Evolutionary conservation across 1,140 invertebrate genomes (phyloP).

Genomic region (Nasonia giraulti): DNA sequence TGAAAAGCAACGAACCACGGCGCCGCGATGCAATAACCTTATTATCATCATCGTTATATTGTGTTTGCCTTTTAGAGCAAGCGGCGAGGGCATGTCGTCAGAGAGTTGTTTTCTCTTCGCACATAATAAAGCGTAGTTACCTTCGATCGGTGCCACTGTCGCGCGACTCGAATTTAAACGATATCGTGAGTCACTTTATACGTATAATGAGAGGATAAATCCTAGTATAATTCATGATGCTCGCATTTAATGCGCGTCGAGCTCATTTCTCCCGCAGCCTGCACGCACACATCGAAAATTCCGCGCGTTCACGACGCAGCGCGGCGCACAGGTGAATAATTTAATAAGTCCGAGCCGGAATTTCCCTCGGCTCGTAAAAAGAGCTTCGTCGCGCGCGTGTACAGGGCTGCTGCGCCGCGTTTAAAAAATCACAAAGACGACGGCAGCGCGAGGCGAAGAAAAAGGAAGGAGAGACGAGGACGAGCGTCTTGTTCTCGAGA

Average conservation of each 20-base stretch:
- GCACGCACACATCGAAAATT: too few relatives aligned
- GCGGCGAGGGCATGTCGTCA: background rate
- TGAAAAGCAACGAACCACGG: background rate
- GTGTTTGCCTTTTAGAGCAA: background rate
- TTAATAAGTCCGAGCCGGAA: background rate
- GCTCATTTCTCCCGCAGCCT: too few relatives aligned
- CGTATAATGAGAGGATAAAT: too few relatives aligned
- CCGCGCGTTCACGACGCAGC: too few relatives aligned
- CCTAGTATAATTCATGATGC: too few relatives aligned
- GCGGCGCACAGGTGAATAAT: background rate
- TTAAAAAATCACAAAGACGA: constrained; percentile 22
- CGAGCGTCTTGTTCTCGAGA: background rate
- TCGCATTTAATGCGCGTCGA: too few relatives aligned
- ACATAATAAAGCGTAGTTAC: background rate
- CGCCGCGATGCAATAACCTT: background rate
- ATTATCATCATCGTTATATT: background rate
- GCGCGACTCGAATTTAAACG: background rate
- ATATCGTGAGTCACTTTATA: background rate
- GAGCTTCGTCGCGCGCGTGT: background rate
- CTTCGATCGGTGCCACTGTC: background rate
- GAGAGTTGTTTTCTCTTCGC: background rate
- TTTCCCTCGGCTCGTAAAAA: background rate
- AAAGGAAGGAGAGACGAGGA: too few relatives aligned
- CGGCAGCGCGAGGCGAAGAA: too few relatives aligned
- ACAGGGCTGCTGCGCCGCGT: background rate